Evolutionary conservation across 2,113 vertebrate genomes (phyloP), one percentile per base, ranked within the genome.

Genomic region (Pogona vitticeps): DNA sequence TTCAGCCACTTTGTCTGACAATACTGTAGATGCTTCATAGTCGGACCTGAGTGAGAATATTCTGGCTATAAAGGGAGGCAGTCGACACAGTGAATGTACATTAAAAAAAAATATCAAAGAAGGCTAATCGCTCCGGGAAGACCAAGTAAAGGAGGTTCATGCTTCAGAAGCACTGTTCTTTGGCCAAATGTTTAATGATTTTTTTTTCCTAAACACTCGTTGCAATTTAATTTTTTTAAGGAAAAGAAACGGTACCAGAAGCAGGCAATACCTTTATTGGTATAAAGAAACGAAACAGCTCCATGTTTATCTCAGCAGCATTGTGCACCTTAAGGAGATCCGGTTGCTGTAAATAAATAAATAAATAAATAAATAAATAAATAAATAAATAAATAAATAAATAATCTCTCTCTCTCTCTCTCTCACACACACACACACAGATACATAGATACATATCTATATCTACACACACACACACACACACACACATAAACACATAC

Each of bases 1-100:
- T 71, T 71, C 46, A 58, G 52, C 14, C 40, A 26, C 46, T 71
- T 33, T 31, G 80, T 92, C 31, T 80, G 36, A 70, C 40, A 82
- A 70, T 68, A 70, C 8, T 33, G 63, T 52, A 7, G 5, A 52
- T 33, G 65, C 10, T 95, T 96, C 94, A 95, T 94, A 65, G n/a
- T 31, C 40, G 65, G 20, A 95, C 95, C 94, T 95, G 94, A 95
- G 94, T 95, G 94, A 79, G 82, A 63, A 88, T 79, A 90, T 90
- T 91, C 92, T 91, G 88, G 90, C 92, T 83, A 84, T 91, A 88
- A 95, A 94, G 94, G 36, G 93, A 94, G 93, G 8, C 36, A 42
- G 6, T 4, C 58, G 58, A 36, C 18, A 36, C 95, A 97, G 96
- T 96, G 95, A 96, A 95, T 95, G 90, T 95, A 94, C 91, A 95